Evolutionary conservation across 1,140 invertebrate species (phyloP), one percentile per base, ranked within the genome.

Genomic region (Pseudomyrmex flavicornis): DNA sequence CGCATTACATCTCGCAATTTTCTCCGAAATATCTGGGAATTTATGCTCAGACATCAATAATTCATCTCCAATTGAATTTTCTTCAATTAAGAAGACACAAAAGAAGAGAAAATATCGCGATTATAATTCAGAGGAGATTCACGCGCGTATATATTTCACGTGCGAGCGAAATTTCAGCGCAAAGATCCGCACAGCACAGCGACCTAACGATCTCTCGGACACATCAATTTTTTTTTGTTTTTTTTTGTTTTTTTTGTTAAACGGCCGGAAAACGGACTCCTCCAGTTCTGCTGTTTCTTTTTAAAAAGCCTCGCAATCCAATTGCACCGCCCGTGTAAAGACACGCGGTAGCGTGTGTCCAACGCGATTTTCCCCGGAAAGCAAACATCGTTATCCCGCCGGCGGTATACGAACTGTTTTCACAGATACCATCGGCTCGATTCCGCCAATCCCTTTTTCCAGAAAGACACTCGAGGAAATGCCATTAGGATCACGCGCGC

Each of bases 381-480:
- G 26, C 74, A 77, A 77, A 77, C 48, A 66, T 66, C 50, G 74
- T 77, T 77, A 77, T 56, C 74, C 48, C 22, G n/a, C 17, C 48
- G 74, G 48, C n/a, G 22, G 26, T 65, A 20, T 13, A 65, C 50
- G 61, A 66, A 17, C 26, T 50, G 50, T 66, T 76, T 76, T 54
- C 74, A 26, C 48, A 54, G 50, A 77, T 77, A 77, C 74, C 9
- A 76, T 54, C 48, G 48, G 46, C 58, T 63, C 74, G 61, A 65
- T 76, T 76, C 48, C n/a, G 26, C 61, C 74, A 66, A 77, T 77
- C 48, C 48, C 74, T 77, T 77, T 13, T 35, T 35, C 2, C n/a
- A 35, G 48, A 77, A 77, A 77, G 74, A 77, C 74, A 20, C 48
- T 66, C 48, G 62, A 77, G 74, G 17, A 77, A 77, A 77, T 77